Conservation (phyloP, 23 tunicate species). For the Phallusia fumigata region DNA sequence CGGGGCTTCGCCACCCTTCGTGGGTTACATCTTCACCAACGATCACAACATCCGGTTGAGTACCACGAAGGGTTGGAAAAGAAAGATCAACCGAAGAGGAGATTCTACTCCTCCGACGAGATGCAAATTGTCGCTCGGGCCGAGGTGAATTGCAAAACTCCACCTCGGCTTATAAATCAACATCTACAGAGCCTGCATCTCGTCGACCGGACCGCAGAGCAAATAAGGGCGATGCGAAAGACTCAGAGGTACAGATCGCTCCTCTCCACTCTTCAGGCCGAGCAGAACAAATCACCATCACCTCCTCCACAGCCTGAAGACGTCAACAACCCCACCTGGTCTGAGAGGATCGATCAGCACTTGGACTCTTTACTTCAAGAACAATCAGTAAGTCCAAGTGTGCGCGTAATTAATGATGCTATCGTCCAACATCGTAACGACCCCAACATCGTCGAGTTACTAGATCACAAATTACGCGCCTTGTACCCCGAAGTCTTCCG, state of each 20-base stretch:
- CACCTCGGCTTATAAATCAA: neutral
- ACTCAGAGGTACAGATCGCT: constrained; percentile 10
- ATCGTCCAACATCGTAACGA: neutral
- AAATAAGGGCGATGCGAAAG: constrained; percentile 21
- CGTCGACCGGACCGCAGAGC: constrained; percentile 24
- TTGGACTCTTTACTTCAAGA: neutral
- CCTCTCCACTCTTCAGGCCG: neutral
- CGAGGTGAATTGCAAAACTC: neutral
- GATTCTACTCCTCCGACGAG: constrained; percentile 13
- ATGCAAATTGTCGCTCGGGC: neutral
- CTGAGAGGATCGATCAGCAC: neutral
- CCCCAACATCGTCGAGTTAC: too few species aligned
- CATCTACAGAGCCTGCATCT: constrained; percentile 10
- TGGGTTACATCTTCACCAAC: constrained; percentile 1
- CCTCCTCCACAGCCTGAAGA: neutral
- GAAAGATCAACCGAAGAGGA: neutral
- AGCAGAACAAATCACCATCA: too few species aligned
- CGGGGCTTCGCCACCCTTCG: neutral
- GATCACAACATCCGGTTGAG: constrained; percentile 5
- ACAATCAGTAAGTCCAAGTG: neutral
- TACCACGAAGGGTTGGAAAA: constrained; percentile 11
- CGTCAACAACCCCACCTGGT: neutral
- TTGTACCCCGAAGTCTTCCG: neutral
- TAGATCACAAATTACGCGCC: neutral
- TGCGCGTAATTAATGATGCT: neutral